These are phyloP conservation scores for Paradoxurus hermaphroditus DNA, from an alignment of 2,113 vertebrate genomes.

Conservation along the genomic window DNA sequence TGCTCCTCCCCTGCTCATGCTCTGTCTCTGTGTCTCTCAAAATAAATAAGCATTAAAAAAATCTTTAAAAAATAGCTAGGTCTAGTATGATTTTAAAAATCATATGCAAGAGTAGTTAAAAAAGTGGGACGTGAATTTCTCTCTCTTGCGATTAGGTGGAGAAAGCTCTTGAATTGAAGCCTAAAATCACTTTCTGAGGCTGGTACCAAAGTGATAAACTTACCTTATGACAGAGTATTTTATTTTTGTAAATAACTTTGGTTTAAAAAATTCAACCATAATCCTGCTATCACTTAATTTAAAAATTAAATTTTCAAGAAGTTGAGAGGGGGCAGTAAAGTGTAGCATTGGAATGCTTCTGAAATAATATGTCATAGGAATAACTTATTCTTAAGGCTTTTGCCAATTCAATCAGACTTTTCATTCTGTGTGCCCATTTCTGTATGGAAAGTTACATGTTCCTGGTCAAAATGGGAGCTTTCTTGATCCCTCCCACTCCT, in stretches of 20 bases:
- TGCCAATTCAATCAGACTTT: not conserved
- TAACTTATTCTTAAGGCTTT: conserved; percentile 9
- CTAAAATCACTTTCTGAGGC: not conserved
- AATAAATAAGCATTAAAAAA: too few relatives aligned
- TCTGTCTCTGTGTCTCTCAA: too few relatives aligned
- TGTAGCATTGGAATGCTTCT: not conserved
- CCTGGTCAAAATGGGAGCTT: not conserved
- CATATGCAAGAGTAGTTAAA: not conserved
- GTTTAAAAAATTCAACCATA: conserved; percentile 25
- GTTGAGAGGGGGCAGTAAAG: not conserved
- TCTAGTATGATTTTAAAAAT: conserved; percentile 6
- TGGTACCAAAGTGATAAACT: not conserved
- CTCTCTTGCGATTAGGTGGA: not conserved
- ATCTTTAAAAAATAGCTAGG: not conserved
- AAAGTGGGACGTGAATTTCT: not conserved
- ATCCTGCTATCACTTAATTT: not conserved
- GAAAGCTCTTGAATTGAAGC: not conserved
- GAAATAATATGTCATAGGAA: not conserved
- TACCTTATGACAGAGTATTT: not conserved
- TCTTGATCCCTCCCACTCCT: not conserved
- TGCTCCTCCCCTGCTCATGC: too few relatives aligned
- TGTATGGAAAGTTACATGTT: not conserved
- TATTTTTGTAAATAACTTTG: not conserved
- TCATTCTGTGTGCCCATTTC: not conserved
- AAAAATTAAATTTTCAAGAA: conserved; percentile 1